A percentile compares a stretch with the other conserved stretches of the same genome.
Conservation (phyloP, 2,888 invertebrate genomes). For the Cataglyphis albicans region DNA sequence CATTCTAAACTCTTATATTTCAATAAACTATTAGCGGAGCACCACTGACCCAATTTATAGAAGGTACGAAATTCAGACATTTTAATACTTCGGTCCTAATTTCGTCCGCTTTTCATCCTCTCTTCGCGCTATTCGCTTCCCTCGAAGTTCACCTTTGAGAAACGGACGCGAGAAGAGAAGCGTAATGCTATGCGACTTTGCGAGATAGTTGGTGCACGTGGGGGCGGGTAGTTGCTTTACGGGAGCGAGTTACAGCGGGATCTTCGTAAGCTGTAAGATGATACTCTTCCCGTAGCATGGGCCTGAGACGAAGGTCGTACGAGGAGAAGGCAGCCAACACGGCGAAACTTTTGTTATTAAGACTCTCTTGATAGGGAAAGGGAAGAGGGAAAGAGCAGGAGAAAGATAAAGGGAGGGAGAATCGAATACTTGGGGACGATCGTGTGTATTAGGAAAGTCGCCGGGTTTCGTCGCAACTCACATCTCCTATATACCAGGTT, state of each 20-base stretch:
- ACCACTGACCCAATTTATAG: slow-evolving; percentile 22
- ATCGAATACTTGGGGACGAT: slow-evolving; percentile 65
- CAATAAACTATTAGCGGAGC: not conserved
- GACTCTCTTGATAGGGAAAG: slow-evolving; percentile 57
- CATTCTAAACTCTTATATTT: not conserved
- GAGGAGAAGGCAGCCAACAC: slow-evolving; percentile 58
- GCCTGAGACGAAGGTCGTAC: slow-evolving; percentile 67
- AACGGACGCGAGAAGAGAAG: slow-evolving; percentile 68
- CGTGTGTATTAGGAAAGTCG: slow-evolving; percentile 73
- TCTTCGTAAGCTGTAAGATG: slow-evolving; percentile 80
- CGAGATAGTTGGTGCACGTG: slow-evolving; percentile 59
- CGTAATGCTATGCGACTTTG: slow-evolving; percentile 73
- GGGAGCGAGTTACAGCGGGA: slow-evolving; percentile 77
- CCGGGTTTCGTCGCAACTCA: slow-evolving; percentile 66
- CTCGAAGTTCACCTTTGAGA: slow-evolving; percentile 61
- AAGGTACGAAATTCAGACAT: not conserved
- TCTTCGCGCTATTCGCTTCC: slow-evolving; percentile 31
- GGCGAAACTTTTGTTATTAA: slow-evolving; percentile 77
- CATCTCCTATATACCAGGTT: slow-evolving; percentile 55
- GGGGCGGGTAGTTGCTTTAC: slow-evolving; percentile 68
- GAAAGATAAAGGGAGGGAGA: not conserved
- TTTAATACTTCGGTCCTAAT: slow-evolving; percentile 17
- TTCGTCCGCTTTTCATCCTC: slow-evolving; percentile 19
- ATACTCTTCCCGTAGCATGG: slow-evolving; percentile 73
- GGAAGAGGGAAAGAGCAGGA: not conserved